Evolutionary conservation across 2,888 invertebrate species (phyloP).

Genomic region (Linhomoeus sp.): DNA sequence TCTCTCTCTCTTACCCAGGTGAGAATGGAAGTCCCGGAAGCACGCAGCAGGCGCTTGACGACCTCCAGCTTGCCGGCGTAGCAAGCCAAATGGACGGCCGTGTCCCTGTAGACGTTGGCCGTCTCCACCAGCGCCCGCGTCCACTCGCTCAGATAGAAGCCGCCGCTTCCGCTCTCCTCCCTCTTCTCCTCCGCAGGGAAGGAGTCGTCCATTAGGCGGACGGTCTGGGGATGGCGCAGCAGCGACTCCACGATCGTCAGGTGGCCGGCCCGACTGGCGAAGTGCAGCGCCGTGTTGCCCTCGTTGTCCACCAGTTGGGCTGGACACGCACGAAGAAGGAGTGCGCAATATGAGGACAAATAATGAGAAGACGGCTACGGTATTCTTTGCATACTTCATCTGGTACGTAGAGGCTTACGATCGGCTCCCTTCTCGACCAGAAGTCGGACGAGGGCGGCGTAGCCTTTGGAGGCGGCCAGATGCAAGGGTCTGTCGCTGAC

Average conservation of each 20-base stretch:
- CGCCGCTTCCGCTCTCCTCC: no score
- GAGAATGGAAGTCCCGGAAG: slow-evolving; percentile 16
- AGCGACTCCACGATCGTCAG: slow-evolving; percentile 28
- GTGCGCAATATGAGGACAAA: no score
- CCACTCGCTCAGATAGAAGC: no score
- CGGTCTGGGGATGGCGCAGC: slow-evolving; percentile 10
- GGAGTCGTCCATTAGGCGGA: slow-evolving; percentile 1
- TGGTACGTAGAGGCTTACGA: no score
- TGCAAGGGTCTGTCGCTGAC: slow-evolving; percentile 34
- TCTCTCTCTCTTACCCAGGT: no score
- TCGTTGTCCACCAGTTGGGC: slow-evolving; percentile 33
- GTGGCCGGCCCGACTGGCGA: slow-evolving; percentile 32
- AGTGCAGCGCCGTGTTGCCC: slow-evolving; percentile 32
- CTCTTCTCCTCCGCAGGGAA: no score
- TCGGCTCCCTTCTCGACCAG: slow-evolving; percentile 30
- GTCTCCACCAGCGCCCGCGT: slow-evolving; percentile 11
- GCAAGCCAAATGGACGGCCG: slow-evolving; percentile 31
- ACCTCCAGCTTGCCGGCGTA: slow-evolving; percentile 27
- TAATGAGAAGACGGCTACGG: no score
- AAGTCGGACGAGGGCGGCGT: slow-evolving; percentile 27
- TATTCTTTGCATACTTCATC: no score
- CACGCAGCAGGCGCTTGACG: slow-evolving; percentile 28
- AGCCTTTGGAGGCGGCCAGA: slow-evolving; percentile 30
- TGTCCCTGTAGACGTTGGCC: slow-evolving; percentile 33
- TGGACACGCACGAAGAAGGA: no score